A percentile compares a stretch with the other conserved stretches of the same genome.
phyloP scores from a whole-genome alignment of 2,888 invertebrate species.

The Ennomos quercinarius region DNA sequence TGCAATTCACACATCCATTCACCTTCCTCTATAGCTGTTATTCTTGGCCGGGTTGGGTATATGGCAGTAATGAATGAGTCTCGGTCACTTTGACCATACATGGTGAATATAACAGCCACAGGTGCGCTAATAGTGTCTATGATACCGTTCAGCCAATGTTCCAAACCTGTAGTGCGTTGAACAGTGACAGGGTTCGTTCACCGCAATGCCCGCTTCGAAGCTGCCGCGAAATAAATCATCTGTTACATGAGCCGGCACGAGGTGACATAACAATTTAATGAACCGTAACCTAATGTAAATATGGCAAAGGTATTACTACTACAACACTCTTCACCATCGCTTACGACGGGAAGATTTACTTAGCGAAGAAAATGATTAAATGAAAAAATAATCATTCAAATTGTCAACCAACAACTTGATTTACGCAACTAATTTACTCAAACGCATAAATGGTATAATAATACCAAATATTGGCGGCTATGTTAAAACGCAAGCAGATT shows the following conservation, averaged over 20 bases:
- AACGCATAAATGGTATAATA: too few species aligned
- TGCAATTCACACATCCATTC: slow-evolving; percentile 38
- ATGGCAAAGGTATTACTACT: slow-evolving; percentile 29
- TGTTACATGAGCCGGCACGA: slow-evolving; percentile 58
- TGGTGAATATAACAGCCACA: slow-evolving; percentile 40
- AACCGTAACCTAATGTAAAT: slow-evolving; percentile 48
- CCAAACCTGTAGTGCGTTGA: slow-evolving; percentile 73
- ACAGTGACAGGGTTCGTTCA: slow-evolving; percentile 81
- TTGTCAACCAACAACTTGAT: too few species aligned
- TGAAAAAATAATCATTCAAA: too few species aligned
- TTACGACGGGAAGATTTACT: too few species aligned
- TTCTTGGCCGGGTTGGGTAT: slow-evolving; percentile 23
- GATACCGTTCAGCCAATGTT: slow-evolving; percentile 65
- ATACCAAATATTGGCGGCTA: too few species aligned
- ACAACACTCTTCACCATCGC: slow-evolving; percentile 28
- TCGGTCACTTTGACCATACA: slow-evolving; percentile 54
- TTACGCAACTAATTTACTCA: too few species aligned
- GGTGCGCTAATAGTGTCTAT: slow-evolving; percentile 47
- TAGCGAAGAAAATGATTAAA: too few species aligned
- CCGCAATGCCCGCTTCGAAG: slow-evolving; percentile 64
- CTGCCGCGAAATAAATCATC: slow-evolving; percentile 70
- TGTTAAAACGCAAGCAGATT: too few species aligned
- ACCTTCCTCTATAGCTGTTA: slow-evolving; percentile 14
- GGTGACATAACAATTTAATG: slow-evolving; percentile 63
- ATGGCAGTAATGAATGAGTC: slow-evolving; percentile 26